phyloP scores from a whole-genome alignment of 2,113 vertebrate species.

The Ancistrus triradiatus region DNA sequence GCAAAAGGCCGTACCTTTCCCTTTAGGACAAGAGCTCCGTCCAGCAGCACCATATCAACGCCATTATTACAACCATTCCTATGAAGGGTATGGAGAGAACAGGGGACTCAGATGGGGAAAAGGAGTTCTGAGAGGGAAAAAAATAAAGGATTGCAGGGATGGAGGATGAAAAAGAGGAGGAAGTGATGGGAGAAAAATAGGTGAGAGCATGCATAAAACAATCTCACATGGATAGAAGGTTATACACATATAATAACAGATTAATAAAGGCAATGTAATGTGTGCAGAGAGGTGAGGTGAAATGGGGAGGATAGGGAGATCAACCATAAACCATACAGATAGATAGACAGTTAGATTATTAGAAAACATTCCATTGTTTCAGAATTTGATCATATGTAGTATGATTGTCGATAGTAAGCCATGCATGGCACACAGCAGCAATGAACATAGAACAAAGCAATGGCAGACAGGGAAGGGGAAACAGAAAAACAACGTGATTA shows the following conservation, averaged over 20 bases:
- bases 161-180: constrained; percentile 50
- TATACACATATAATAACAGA: constrained; percentile 19
- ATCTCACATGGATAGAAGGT: constrained; percentile 32
- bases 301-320: neutral
- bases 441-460: constrained; percentile 35
- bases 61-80: constrained; percentile 91
- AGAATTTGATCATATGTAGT: too few relatives aligned
- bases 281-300: constrained; percentile 2
- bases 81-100: constrained; percentile 79
- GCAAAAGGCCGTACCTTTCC: constrained; percentile 79
- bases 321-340: too few relatives aligned
- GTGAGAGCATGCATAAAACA: constrained; percentile 48
- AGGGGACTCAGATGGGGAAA: constrained; percentile 71
- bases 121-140: constrained; percentile 73
- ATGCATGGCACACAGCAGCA: constrained; percentile 13
- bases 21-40: constrained; percentile 83
- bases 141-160: constrained; percentile 53
- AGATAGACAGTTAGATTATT: constrained; percentile 29
- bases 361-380: too few relatives aligned
- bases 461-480: constrained; percentile 34
- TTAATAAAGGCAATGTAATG: neutral
- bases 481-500: constrained; percentile 44
- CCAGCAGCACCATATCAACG: constrained; percentile 94
- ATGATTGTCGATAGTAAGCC: too few relatives aligned
- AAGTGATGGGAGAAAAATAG: constrained; percentile 48